Evolutionary conservation across 2,113 vertebrate genomes (phyloP).

Genomic region (Sciurus niger): DNA sequence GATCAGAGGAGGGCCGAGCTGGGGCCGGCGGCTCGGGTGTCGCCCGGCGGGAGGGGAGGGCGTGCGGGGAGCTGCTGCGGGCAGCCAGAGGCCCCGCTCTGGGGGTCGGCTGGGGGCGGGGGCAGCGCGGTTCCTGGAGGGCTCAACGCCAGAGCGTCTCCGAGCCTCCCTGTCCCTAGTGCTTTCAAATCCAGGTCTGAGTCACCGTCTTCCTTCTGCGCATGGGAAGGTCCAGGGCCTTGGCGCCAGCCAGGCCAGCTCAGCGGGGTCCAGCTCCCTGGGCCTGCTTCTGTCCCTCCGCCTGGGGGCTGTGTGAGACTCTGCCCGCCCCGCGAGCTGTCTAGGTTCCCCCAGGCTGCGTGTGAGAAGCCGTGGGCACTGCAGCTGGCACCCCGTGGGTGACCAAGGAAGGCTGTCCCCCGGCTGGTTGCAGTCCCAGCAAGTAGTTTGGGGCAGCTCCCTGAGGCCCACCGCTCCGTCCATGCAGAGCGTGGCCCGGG

Average conservation of each 20-base stretch:
- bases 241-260: not conserved
- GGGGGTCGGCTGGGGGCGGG: not conserved
- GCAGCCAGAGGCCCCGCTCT: not conserved
- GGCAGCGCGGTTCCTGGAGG: fast-evolving
- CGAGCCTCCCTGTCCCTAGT: not conserved
- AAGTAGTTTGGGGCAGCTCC: not conserved
- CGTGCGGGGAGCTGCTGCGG: not conserved
- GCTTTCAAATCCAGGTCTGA: not conserved
- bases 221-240: not conserved
- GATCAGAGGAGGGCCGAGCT: constrained; percentile 75
- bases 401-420: too few relatives aligned
- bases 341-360: not conserved
- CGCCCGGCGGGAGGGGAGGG: not conserved
- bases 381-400: not conserved
- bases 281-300: not conserved
- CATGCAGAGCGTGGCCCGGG: not conserved
- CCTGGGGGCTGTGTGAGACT: not conserved
- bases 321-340: fast-evolving
- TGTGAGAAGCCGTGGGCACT: fast-evolving
- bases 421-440: not conserved
- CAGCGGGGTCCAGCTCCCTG: not conserved
- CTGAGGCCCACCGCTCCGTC: not conserved
- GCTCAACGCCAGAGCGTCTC: not conserved
- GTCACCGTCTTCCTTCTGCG: not conserved
- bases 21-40: constrained; percentile 47